Percentiles rank a stretch among this genome's conserved stretches.
These are phyloP conservation scores for Sarcophaga caerulescens DNA, from an alignment of 2,888 invertebrate species.

Conservation along the genomic window DNA sequence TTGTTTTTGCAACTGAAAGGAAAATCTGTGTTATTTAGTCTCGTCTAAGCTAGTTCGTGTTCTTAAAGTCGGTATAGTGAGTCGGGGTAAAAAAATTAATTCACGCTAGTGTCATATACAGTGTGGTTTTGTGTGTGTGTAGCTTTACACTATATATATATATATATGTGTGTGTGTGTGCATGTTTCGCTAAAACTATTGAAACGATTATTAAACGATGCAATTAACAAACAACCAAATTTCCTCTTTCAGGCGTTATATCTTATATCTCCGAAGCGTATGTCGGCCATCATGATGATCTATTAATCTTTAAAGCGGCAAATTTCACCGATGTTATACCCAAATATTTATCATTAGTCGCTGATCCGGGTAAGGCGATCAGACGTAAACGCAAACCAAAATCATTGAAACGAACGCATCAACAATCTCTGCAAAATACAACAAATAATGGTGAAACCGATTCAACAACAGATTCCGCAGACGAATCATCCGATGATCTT, in stretches of 20 bases:
- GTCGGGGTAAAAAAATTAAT: no score
- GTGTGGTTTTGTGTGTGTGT: no score
- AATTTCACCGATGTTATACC: constrained; percentile 78
- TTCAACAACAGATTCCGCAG: constrained; percentile 75
- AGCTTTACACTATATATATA: no score
- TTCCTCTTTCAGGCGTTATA: constrained; percentile 73
- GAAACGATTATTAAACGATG: no score
- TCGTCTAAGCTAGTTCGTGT: no score
- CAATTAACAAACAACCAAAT: background rate
- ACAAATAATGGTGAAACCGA: constrained; percentile 71
- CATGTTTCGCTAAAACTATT: no score
- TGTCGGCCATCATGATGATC: constrained; percentile 79
- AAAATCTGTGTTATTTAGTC: no score
- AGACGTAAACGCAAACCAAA: constrained; percentile 72
- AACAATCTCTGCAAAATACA: constrained; percentile 27
- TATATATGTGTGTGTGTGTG: no score
- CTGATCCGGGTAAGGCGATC: constrained; percentile 79
- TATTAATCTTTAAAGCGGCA: constrained; percentile 78
- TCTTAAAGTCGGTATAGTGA: no score
- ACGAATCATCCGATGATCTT: constrained; percentile 73
- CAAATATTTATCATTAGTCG: constrained; percentile 78
- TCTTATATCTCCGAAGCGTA: constrained; percentile 79
- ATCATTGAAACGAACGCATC: constrained; percentile 23
- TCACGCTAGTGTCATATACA: no score
- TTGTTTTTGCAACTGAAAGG: no score